Evolutionary conservation across 2,888 invertebrate genomes (phyloP).

Genomic region (Bembecia ichneumoniformis): DNA sequence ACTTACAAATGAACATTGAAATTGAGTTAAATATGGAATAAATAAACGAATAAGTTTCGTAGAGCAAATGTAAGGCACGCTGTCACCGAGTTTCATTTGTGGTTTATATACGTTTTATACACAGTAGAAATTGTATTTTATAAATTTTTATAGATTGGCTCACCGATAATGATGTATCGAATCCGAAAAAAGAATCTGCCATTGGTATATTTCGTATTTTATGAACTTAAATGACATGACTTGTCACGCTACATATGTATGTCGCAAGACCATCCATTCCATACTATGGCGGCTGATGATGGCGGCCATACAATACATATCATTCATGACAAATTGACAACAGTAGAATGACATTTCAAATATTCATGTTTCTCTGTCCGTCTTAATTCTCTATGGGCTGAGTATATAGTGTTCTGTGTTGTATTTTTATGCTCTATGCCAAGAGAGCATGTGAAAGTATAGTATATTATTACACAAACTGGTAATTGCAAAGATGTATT

Average conservation of each 20-base stretch:
- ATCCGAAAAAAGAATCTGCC: conserved; percentile 92
- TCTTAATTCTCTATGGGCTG: too few species aligned
- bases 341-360: too few species aligned
- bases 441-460: too few species aligned
- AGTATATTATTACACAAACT: too few species aligned
- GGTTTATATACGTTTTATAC: conserved; percentile 24
- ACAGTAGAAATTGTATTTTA: conserved; percentile 18
- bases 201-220: conserved; percentile 77
- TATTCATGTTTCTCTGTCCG: too few species aligned
- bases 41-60: neutral
- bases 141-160: conserved; percentile 50
- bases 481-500: too few species aligned
- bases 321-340: too few species aligned
- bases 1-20: neutral
- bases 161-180: conserved; percentile 84
- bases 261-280: conserved; percentile 28
- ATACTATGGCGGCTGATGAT: conserved; percentile 26
- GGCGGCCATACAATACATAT: conserved; percentile 43
- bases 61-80: conserved; percentile 35
- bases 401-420: too few species aligned
- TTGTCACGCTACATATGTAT: conserved; percentile 72
- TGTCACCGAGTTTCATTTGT: conserved; percentile 31
- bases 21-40: conserved; percentile 9
- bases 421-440: too few species aligned
- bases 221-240: conserved; percentile 77